Evolutionary conservation across 1,140 invertebrate genomes (phyloP).

Genomic region (Pseudoatta argentina): DNA sequence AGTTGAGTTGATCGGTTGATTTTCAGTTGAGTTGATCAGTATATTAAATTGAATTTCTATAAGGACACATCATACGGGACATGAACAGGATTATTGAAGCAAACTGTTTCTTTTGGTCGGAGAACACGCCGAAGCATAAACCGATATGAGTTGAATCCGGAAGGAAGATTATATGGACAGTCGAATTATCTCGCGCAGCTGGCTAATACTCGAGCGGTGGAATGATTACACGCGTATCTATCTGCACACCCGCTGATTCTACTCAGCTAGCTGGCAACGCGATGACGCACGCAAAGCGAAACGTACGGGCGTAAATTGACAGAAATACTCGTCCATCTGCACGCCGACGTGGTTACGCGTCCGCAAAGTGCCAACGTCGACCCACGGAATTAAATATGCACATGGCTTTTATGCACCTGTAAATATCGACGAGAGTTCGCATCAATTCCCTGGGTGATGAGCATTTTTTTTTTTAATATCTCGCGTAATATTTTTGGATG

Average conservation of each 20-base stretch:
- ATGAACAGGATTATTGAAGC: neutral
- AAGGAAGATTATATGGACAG: constrained; percentile 43
- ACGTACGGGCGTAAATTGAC: constrained; percentile 27
- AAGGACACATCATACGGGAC: neutral
- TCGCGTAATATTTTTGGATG: neutral
- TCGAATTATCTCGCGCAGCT: constrained; percentile 46
- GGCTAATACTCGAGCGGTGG: constrained; percentile 30
- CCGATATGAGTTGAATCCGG: constrained; percentile 2
- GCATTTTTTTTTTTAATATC: constrained; percentile 4
- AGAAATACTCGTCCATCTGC: constrained; percentile 30
- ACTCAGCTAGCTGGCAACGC: neutral
- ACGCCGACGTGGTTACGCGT: neutral
- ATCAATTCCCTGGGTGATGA: neutral
- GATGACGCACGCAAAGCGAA: constrained; percentile 16
- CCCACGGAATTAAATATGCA: constrained; percentile 43
- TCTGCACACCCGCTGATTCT: constrained; percentile 53
- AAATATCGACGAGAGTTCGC: constrained; percentile 12
- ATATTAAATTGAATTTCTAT: too few species aligned
- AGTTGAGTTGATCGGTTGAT: too few species aligned
- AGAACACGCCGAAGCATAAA: constrained; percentile 26
- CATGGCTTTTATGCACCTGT: constrained; percentile 10
- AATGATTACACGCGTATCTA: constrained; percentile 54
- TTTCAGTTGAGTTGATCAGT: too few species aligned
- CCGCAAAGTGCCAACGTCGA: constrained; percentile 22
- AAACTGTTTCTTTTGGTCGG: constrained; percentile 14